These are phyloP conservation scores for Bombus huntii DNA, from an alignment of 1,140 invertebrate species.

Conservation along the genomic window DNA sequence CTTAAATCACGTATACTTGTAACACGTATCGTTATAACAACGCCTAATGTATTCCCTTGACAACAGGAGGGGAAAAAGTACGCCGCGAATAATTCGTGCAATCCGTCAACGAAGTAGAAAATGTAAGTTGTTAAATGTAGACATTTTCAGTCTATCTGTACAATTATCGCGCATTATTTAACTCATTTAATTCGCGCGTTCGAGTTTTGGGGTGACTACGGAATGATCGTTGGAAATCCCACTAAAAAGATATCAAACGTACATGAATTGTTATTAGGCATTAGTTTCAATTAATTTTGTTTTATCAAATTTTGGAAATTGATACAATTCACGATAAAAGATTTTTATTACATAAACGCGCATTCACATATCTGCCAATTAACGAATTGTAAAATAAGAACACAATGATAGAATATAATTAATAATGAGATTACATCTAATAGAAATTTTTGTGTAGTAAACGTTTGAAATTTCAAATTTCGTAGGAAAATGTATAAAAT, in stretches of 20 bases:
- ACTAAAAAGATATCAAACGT: background rate
- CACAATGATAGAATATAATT: no score
- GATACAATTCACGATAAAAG: background rate
- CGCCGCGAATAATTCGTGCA: slow-evolving; percentile 66
- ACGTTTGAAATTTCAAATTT: no score
- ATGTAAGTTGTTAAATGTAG: slow-evolving; percentile 54
- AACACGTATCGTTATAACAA: slow-evolving; percentile 26
- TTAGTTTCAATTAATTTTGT: background rate
- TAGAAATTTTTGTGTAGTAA: no score
- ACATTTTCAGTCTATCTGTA: no score
- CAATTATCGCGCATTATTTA: no score
- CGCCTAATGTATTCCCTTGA: slow-evolving; percentile 55
- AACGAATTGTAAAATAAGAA: no score
- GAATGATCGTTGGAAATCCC: background rate
- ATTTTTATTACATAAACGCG: no score
- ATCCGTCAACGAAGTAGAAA: slow-evolving; percentile 69
- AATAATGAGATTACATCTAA: no score
- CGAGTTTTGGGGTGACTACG: slow-evolving; percentile 35
- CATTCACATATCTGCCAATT: no score
- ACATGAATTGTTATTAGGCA: background rate
- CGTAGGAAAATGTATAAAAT: no score
- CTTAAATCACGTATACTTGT: slow-evolving; percentile 26
- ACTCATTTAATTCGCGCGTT: background rate
- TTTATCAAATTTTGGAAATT: background rate
- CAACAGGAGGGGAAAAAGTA: slow-evolving; percentile 64